Base-by-base conservation (phyloP, 2,797 vertebrate genomes). In the Paratrypauchen microcephalus region DNA sequence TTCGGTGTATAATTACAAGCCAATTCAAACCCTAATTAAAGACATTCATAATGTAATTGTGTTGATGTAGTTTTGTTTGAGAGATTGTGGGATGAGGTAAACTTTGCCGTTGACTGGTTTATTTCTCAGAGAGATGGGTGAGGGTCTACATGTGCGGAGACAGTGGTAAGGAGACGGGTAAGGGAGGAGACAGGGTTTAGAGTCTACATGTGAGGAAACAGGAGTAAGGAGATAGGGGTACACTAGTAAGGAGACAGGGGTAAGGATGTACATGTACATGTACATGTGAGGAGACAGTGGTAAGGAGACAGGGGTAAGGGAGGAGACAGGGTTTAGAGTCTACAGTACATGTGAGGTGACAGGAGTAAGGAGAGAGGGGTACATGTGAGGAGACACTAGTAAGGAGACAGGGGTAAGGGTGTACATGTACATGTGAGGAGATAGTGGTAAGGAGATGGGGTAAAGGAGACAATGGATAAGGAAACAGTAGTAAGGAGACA, bases 41-140 rank as follows among this genome's bases (percentile, higher is more conserved):
- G 68, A 45, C 54, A 15, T 78, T 76, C 12, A 70, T n/a, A 58
- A 65, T 65, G 30, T 26, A 69, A 79, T 74, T 64, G 32, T 66
- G 2, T 73, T 71, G 77, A 36, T 63, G 28, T 47, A 52, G 45
- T 59, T 77, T 65, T 83, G 66, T 86, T 82, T 81, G 28, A 3
- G 58, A 0, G 1, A 65, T 18, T 23, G 41, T 55, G 41, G n/a
- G 57, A 62, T 71, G 60, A 68, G 74, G 78, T 86, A 80, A 87
- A 83, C 67, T 69, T 73, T 67, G 13, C 72, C 6, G 0, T 36
- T 30, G 71, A 77, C 70, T 78, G 61, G 69, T 85, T 83, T 86
- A 85, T 60, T 60, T 60, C 58, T 36, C 30, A 36, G 28, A 19
- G 28, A 32, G 24, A 26, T 12, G 13, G 55, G 15, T 2, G 24